Evolutionary conservation across 2,113 vertebrate species (phyloP), one percentile per base, ranked within the genome.

Genomic region (Piprites chloris): DNA sequence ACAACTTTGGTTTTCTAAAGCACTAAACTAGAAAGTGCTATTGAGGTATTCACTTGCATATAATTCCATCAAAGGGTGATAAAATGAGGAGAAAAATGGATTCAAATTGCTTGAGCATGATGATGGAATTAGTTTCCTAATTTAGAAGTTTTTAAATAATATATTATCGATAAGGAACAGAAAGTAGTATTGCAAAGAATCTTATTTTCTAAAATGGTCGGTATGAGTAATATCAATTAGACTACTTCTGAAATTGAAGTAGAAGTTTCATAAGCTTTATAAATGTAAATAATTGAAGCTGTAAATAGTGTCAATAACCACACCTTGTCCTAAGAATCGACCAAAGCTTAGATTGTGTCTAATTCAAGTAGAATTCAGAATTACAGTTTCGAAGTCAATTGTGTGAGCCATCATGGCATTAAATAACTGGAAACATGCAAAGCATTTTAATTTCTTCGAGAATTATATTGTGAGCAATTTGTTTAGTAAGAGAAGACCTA

Each of bases 371-470:
- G 27, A 77, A 90, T 78, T 95, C 61, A 72, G 39, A 90, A 73
- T 50, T 84, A 83, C 39, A 49, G 53, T 37, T 49, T 92, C 32
- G 53, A 84, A 94, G 56, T 33, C 69, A 90, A 63, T 75, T 88
- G 53, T 90, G 93, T 81, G 89, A 93, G 14, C 85, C 37, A 92
- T 93, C 78, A 33, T 95, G 49, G n/a, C 87, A 50, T 67, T 94
- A 14, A 55, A 49, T 52, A 81, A 85, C 86, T 92, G 90, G 96
- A 98, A 97, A 32, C 86, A 97, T 79, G 42, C 74, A 94, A 97
- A 95, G 68, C 83, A 95, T 96, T 97, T 95, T 92, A 77, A 94
- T 96, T 97, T 96, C 67, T 96, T 97, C 27, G 93, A 96, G 96
- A 62, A 81, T 87, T 96, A 85, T 53, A 47, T 91, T 97, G 72